Conservation (phyloP, 2,888 invertebrate genomes). For the Dugesia japonica region DNA sequence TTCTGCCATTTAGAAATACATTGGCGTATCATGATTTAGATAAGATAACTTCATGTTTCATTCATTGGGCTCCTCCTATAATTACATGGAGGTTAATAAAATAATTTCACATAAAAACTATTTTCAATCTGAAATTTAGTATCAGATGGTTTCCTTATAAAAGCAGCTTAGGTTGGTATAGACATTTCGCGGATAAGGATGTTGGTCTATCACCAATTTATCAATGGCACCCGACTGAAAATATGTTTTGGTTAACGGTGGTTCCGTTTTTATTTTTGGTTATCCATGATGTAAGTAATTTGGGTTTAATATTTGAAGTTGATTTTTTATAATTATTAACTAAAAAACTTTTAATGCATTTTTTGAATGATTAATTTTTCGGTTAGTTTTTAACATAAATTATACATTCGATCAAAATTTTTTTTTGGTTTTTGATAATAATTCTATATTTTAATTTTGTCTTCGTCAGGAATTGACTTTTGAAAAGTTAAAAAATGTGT, state of each 20-base stretch:
- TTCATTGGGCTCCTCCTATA: constrained; percentile 40
- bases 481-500: too few relatives aligned
- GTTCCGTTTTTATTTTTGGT: not conserved
- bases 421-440: too few relatives aligned
- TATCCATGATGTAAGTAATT: not conserved
- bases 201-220: not conserved
- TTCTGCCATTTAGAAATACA: constrained; percentile 39
- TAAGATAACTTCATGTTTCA: constrained; percentile 42
- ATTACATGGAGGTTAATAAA: constrained; percentile 40
- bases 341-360: too few relatives aligned
- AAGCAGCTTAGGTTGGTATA: not conserved
- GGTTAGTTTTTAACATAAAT: too few relatives aligned
- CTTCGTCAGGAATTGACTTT: too few relatives aligned
- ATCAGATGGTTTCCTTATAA: not conserved
- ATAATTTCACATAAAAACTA: too few relatives aligned
- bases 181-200: not conserved
- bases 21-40: constrained; percentile 42
- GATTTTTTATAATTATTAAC: too few relatives aligned
- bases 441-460: too few relatives aligned
- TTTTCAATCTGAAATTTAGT: too few relatives aligned
- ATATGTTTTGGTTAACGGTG: not conserved
- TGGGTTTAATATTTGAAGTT: too few relatives aligned
- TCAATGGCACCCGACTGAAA: not conserved
- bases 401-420: too few relatives aligned
- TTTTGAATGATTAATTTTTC: too few relatives aligned